These are phyloP conservation scores for Melanostoma scalare DNA, from an alignment of 2,888 invertebrate genomes.

Conservation along the genomic window DNA sequence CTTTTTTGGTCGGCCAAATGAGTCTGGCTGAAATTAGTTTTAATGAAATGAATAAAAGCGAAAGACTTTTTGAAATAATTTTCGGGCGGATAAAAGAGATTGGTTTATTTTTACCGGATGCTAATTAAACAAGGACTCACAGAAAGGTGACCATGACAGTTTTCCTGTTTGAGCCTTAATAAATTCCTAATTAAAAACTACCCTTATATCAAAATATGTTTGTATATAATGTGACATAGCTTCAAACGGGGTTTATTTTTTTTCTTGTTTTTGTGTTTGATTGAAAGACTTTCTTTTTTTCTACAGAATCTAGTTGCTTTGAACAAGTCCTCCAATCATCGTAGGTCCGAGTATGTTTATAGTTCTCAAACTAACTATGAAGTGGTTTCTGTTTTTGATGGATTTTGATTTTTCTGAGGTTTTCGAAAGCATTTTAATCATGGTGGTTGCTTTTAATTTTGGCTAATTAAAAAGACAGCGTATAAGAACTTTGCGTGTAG, in stretches of 20 bases:
- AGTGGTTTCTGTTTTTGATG: no score
- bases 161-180: slow-evolving; percentile 41
- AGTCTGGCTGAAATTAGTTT: slow-evolving; percentile 52
- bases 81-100: background rate
- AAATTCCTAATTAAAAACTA: slow-evolving; percentile 63
- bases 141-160: slow-evolving; percentile 38
- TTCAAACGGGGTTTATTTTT: slow-evolving; percentile 19
- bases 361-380: no score
- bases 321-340: no score
- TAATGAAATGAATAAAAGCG: slow-evolving; percentile 54
- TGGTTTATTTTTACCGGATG: slow-evolving; percentile 45
- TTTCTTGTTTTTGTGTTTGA: slow-evolving; percentile 29
- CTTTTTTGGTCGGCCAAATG: slow-evolving; percentile 26
- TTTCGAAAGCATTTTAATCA: no score
- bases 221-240: no score
- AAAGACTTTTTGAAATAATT: slow-evolving; percentile 25
- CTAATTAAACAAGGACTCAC: slow-evolving; percentile 64
- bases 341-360: no score
- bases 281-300: slow-evolving; percentile 33
- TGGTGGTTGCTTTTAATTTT: no score
- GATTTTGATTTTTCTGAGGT: no score
- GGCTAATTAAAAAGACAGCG: no score
- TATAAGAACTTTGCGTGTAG: no score
- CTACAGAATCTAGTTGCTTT: background rate
- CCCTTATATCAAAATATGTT: slow-evolving; percentile 13